Evolutionary conservation across 30 jellyfish, hydroid and myxozoan species (phyloP).

Genomic region (Sanderia malayensis): DNA sequence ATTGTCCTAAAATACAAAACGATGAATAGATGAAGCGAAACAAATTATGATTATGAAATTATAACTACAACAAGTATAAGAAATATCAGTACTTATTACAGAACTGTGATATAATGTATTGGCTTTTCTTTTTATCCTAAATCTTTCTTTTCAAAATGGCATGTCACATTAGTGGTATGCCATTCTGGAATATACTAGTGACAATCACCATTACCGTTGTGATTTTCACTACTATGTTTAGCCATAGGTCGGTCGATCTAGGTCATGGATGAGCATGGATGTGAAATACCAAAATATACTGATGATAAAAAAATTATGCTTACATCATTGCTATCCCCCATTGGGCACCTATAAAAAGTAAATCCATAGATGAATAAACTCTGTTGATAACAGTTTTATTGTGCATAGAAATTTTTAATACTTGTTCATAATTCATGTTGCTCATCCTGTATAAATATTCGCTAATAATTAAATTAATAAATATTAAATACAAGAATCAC

Average conservation of each 20-base stretch:
- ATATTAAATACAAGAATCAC: neutral
- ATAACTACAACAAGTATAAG: neutral
- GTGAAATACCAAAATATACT: no score
- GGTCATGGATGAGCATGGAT: neutral
- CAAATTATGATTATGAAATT: neutral
- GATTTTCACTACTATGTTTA: neutral
- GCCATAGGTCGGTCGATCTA: neutral
- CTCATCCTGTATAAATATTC: neutral
- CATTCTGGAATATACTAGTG: neutral
- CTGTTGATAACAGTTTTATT: neutral
- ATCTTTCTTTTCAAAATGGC: neutral
- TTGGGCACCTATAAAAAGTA: conserved; percentile 68
- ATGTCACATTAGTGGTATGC: neutral
- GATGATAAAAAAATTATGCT: conserved; percentile 12
- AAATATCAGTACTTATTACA: no score
- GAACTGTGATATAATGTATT: neutral
- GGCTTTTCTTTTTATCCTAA: no score
- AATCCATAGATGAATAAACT: neutral
- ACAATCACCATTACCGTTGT: neutral
- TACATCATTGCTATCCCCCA: conserved; percentile 89
- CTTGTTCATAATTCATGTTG: neutral
- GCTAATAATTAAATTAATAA: neutral
- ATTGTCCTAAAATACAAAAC: conserved; percentile 61
- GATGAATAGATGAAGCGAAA: neutral
- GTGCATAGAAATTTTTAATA: neutral